Percentiles rank a stretch among this genome's conserved stretches.
Conservation (phyloP, 2,888 invertebrate species). For the Drosophila koepferae region DNA sequence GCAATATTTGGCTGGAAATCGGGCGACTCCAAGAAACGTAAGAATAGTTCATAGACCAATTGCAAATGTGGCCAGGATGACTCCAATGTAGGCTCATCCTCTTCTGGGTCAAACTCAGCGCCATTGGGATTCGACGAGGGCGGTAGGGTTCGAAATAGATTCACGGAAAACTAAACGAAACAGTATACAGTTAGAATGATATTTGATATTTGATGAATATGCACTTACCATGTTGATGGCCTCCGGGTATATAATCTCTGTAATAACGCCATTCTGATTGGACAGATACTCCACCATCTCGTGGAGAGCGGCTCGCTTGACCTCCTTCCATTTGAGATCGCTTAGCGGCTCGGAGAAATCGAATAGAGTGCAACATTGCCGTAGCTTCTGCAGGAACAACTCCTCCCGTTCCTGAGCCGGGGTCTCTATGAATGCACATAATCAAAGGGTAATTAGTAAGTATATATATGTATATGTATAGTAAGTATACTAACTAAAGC, state of each 20-base stretch:
- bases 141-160: slow-evolving; percentile 98
- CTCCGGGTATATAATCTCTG: slow-evolving; percentile 99
- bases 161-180: slow-evolving; percentile 90
- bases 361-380: slow-evolving; percentile 99
- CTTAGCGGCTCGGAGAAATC: slow-evolving; percentile 99
- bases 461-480: not conserved
- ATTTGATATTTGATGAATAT: not conserved
- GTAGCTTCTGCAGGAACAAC: slow-evolving; percentile 97
- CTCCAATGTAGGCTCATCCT: slow-evolving; percentile 99
- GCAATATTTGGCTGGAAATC: slow-evolving; percentile 98
- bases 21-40: slow-evolving; percentile 98
- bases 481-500: slow-evolving; percentile 4
- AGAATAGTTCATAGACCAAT: slow-evolving; percentile 99
- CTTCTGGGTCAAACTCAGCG: slow-evolving; percentile 99
- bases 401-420: slow-evolving; percentile 97
- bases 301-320: slow-evolving; percentile 97
- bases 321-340: slow-evolving; percentile 99
- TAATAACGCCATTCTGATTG: slow-evolving; percentile 93
- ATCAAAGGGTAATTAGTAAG: not conserved
- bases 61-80: slow-evolving; percentile 99
- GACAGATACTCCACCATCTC: slow-evolving; percentile 98
- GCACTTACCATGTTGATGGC: slow-evolving; percentile 97
- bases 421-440: slow-evolving; percentile 89
- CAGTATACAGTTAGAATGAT: not conserved
- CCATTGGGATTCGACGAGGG: slow-evolving; percentile 95